Percentiles rank a stretch among this genome's conserved stretches.
phyloP scores from a whole-genome alignment of 2,888 invertebrate genomes.

The Microchrysa polita region DNA sequence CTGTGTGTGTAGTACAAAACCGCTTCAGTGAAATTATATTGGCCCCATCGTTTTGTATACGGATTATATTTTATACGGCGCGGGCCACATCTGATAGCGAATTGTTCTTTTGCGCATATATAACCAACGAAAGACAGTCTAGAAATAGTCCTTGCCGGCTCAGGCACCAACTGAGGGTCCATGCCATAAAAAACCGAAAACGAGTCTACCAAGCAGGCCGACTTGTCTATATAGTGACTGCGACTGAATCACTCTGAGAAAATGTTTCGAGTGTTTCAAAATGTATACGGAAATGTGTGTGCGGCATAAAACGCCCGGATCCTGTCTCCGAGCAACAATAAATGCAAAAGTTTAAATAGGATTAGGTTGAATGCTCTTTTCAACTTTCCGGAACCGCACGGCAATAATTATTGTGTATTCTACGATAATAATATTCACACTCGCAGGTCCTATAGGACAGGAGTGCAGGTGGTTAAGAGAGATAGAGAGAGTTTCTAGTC shows the following conservation, averaged over 20 bases:
- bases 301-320: background rate
- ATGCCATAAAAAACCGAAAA: background rate
- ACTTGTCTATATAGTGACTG: no score
- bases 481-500: no score
- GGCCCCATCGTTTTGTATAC: background rate
- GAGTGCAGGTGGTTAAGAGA: background rate
- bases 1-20: conserved; percentile 16
- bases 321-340: conserved; percentile 25
- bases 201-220: no score
- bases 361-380: conserved; percentile 45
- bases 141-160: no score
- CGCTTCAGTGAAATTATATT: background rate
- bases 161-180: no score
- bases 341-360: conserved; percentile 45
- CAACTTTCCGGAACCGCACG: conserved; percentile 37
- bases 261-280: conserved; percentile 3
- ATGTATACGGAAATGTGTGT: background rate
- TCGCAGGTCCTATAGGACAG: background rate
- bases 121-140: background rate
- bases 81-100: background rate
- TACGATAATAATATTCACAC: conserved; percentile 24
- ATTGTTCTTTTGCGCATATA: no score
- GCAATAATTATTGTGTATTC: conserved; percentile 42
- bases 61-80: no score
- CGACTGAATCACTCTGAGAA: background rate